Evolutionary conservation across 2,113 vertebrate species (phyloP).

Genomic region (Phylloscopus trochiloides): DNA sequence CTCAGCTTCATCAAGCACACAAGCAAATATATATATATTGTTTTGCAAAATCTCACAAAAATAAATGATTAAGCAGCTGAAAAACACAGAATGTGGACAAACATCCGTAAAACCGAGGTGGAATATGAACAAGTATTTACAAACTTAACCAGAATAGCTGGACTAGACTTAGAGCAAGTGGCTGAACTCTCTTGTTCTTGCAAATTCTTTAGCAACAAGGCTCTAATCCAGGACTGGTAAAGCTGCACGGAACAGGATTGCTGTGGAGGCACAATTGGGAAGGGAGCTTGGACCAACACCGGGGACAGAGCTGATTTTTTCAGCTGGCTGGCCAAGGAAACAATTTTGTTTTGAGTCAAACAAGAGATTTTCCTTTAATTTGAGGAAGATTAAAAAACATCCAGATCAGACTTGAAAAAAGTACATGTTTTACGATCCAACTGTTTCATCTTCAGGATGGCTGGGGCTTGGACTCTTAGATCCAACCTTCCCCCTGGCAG

Average conservation of each 20-base stretch:
- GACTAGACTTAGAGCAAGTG: not conserved
- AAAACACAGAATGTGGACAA: constrained; percentile 14
- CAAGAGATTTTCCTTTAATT: constrained; percentile 47
- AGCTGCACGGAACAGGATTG: not conserved
- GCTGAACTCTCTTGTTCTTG: not conserved
- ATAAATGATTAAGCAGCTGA: not conserved
- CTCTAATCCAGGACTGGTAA: not conserved
- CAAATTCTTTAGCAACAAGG: not conserved
- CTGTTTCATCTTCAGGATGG: constrained; percentile 36
- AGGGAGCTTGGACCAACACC: not conserved
- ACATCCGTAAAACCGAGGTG: not conserved
- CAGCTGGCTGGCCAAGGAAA: not conserved
- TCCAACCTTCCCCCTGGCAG: not conserved
- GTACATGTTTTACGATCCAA: not conserved
- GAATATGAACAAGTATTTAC: not conserved
- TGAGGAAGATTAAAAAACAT: constrained; percentile 24
- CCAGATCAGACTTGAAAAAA: constrained; percentile 37
- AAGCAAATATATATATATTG: not conserved
- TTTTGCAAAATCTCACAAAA: not conserved
- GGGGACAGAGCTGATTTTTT: not conserved
- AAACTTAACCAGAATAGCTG: not conserved
- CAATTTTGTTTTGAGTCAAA: constrained; percentile 36
- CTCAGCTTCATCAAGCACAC: not conserved
- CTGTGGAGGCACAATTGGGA: not conserved
- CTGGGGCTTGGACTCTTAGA: not conserved